Evolutionary conservation across 2,888 invertebrate genomes (phyloP).

Genomic region (Brachypterus glaber): DNA sequence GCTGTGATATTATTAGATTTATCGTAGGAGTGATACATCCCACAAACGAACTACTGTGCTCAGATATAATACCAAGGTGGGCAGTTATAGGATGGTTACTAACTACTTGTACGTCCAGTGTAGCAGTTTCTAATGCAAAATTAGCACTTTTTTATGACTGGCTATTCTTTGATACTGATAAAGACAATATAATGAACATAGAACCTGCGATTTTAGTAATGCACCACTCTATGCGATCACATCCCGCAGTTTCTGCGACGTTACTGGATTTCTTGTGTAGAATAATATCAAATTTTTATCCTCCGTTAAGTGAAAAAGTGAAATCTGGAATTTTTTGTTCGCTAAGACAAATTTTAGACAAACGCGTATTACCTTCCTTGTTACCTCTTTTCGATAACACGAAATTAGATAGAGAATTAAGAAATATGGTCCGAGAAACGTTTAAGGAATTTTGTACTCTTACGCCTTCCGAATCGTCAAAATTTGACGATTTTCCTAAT

Average conservation of each 20-base stretch:
- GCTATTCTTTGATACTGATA: conserved; percentile 83
- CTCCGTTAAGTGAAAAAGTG: conserved; percentile 68
- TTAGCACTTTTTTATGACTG: conserved; percentile 88
- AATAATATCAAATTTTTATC: conserved; percentile 82
- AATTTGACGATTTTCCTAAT: conserved; percentile 23
- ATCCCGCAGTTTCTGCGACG: conserved; percentile 83
- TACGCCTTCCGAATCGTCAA: conserved; percentile 33
- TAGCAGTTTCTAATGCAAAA: conserved; percentile 85
- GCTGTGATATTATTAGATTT: conserved; percentile 88
- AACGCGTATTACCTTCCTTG: conserved; percentile 80
- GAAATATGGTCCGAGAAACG: conserved; percentile 76
- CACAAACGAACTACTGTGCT: conserved; percentile 82
- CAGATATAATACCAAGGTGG: conserved; percentile 93
- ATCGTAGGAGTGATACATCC: conserved; percentile 92
- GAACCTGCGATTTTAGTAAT: conserved; percentile 90
- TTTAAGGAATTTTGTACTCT: conserved; percentile 77
- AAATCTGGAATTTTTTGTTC: conserved; percentile 74
- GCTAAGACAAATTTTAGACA: conserved; percentile 76
- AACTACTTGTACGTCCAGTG: conserved; percentile 81
- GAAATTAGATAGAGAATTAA: conserved; percentile 74
- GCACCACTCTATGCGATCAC: conserved; percentile 87
- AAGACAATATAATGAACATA: conserved; percentile 93
- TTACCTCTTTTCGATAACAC: conserved; percentile 81
- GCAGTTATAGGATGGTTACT: conserved; percentile 91
- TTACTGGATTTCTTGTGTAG: conserved; percentile 84